Evolutionary conservation across 2,888 invertebrate genomes (phyloP), one percentile per base, ranked within the genome.

Genomic region (Epinotia brunnichana): DNA sequence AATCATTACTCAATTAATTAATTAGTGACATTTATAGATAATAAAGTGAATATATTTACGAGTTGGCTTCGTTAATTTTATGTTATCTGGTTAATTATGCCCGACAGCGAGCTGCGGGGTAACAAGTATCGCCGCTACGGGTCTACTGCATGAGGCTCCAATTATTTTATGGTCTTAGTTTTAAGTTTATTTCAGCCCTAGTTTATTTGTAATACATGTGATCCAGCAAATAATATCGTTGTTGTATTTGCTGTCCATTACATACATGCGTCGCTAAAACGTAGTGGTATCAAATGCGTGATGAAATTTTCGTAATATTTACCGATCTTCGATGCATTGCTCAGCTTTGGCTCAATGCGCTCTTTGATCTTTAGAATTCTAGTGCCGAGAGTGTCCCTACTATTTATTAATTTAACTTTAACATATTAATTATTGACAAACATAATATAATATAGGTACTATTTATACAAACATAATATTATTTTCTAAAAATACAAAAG

Each of bases 1-100:
- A 88, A 90, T 92, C 92, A 92, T 91, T 89, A 86, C 85, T 86
- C 90, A 91, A 92, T 92, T 93, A 92, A 92, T 93, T 92, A 91
- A 91, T 90, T 86, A 88, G 84, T 89, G 91, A 89, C 91, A 86
- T 92, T 93, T 91, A 93, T 91, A 87, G 92, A 90, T 91, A 89
- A 85, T 93, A 91, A 91, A 92, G 82, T 82, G 83, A 87, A 83
- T 83, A 83, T 90, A 88, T 92, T 92, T 92, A 92, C 85, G 92
- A 89, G 87, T 84, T 81, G 81, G 83, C 83, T 90, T 88, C 87
- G 89, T 90, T 90, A 91, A 89, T 89, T 90, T 91, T 89, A 90
- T 89, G 87, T 88, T 89, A 90, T 90, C 91, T 87, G 82, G 87
- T 86, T 88, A 90, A 92, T 90, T 89, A 87, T 88, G 84, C 77